These are phyloP conservation scores for Sitophilus oryzae DNA, from an alignment of 1,140 invertebrate genomes.

Conservation along the genomic window DNA sequence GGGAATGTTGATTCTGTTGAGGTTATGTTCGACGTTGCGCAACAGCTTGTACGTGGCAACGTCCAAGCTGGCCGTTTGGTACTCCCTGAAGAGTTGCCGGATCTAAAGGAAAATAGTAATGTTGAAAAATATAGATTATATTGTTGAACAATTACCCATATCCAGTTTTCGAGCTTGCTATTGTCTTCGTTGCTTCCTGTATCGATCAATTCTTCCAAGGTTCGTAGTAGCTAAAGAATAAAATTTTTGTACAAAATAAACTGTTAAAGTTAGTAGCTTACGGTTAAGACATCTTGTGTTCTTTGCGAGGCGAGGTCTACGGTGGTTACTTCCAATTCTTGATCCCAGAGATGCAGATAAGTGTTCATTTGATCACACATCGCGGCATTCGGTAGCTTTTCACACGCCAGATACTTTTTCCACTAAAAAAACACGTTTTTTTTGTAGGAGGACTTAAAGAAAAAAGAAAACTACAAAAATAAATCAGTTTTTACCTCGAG, in stretches of 20 bases:
- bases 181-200: slow-evolving; percentile 19
- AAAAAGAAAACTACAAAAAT: background rate
- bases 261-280: too few relatives aligned
- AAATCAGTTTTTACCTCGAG: slow-evolving; percentile 17
- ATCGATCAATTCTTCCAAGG: slow-evolving; percentile 44
- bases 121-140: background rate
- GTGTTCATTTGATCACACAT: slow-evolving; percentile 53
- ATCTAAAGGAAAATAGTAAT: slow-evolving; percentile 36
- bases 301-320: slow-evolving; percentile 42
- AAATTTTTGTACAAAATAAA: too few relatives aligned
- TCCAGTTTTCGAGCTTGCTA: slow-evolving; percentile 43
- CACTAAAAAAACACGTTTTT: slow-evolving; percentile 54
- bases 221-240: slow-evolving; percentile 44
- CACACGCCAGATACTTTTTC: slow-evolving; percentile 56
- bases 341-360: slow-evolving; percentile 56
- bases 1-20: slow-evolving; percentile 47
- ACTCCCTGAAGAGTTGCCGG: slow-evolving; percentile 44
- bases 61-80: slow-evolving; percentile 48
- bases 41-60: slow-evolving; percentile 48
- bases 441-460: background rate
- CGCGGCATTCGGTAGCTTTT: slow-evolving; percentile 56
- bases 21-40: slow-evolving; percentile 49
- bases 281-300: slow-evolving; percentile 45
- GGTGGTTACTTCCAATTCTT: slow-evolving; percentile 45
- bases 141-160: slow-evolving; percentile 40